Percentiles rank a stretch among this genome's conserved stretches.
Conservation (phyloP, 2,888 invertebrate genomes). For the Actias luna region DNA sequence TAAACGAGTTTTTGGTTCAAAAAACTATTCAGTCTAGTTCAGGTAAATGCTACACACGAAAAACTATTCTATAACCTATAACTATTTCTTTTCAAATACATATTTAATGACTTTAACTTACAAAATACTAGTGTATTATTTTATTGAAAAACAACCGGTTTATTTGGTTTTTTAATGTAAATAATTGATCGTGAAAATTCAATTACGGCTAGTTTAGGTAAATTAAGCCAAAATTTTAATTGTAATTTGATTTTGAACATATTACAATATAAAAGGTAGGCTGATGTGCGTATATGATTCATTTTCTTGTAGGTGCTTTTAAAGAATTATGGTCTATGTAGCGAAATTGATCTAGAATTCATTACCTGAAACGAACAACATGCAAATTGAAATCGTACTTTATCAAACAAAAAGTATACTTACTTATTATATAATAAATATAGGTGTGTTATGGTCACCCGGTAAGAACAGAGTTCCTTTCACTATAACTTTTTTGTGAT, state of each 20-base stretch:
- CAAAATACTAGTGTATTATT: not conserved
- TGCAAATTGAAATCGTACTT: too few species aligned
- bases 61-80: constrained; percentile 29
- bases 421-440: too few species aligned
- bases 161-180: not conserved
- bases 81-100: constrained; percentile 19
- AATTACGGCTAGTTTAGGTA: not conserved
- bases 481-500: too few species aligned
- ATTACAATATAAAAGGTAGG: too few species aligned
- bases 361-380: too few species aligned
- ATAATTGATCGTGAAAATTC: not conserved
- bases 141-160: not conserved
- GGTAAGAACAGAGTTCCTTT: too few species aligned
- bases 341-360: too few species aligned
- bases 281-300: too few species aligned
- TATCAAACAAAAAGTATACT: too few species aligned
- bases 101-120: not conserved
- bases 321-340: too few species aligned
- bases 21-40: constrained; percentile 73
- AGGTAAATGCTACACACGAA: constrained; percentile 49
- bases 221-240: not conserved
- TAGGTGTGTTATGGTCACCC: too few species aligned
- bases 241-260: not conserved
- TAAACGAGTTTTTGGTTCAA: constrained; percentile 78
- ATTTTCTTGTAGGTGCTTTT: too few species aligned